Evolutionary conservation across 2,113 vertebrate species (phyloP), one percentile per base, ranked within the genome.

Genomic region (Hippocampus zosterae): DNA sequence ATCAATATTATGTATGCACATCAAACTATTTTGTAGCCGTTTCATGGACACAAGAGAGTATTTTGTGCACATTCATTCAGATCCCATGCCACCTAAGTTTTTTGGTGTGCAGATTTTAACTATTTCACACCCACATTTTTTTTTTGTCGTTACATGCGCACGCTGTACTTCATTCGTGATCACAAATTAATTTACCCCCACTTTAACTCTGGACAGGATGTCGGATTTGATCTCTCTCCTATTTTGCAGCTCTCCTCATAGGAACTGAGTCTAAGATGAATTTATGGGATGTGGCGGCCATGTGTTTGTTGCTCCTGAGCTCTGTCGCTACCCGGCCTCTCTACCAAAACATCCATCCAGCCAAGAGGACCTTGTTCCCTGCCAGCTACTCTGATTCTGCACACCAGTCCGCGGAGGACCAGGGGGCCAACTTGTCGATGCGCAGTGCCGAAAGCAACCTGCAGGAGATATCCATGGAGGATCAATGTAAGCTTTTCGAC

Each of bases 201-300:
- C 29, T 27, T 60, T 60, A 29, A 60, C 27, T 33, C 16, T 8
- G 27, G 23, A 52, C 48, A 21, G 48, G 48, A 52, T 57, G 23
- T 27, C 56, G 27, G 2, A 55, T 55, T 3, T 15, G 13, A 29
- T 59, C 13, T 11, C 11, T 68, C 40, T 63, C 65, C 2, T 69
- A 27, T 33, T 70, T 66, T 84, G 44, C 86, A 97, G 95, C 93
- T 94, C 93, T 95, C 93, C 85, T 92, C 88, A 93, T 93, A 92
- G 95, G 95, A 95, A 96, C 94, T 92, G 92, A 93, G 92, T 97
- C 94, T 96, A 98, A 98, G 91, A 98, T 98, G 97, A 98, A 98
- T 95, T 95, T 98, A 98, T 98, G 97, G 96, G 95, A 98, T 94
- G 92, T 96, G 91, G 89, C 96, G 93, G 95, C 95, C 95, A 94